Percentiles rank a stretch among this genome's conserved stretches.
phyloP scores from a whole-genome alignment of 2,113 vertebrate species.

The Hydrochoerus hydrochaeris region DNA sequence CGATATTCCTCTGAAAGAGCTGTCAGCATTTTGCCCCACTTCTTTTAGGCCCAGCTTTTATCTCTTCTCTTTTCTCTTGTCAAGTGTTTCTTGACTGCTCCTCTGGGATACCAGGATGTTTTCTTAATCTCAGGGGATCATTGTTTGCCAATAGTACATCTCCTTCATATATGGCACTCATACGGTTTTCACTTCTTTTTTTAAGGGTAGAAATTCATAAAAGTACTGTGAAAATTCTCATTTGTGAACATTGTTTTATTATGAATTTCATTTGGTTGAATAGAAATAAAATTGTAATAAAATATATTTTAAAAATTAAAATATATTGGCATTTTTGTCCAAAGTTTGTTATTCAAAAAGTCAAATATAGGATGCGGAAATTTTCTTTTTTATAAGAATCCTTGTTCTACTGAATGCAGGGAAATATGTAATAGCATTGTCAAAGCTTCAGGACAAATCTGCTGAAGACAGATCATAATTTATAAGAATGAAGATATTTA shows the following conservation, averaged over 20 bases:
- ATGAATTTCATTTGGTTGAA: background rate
- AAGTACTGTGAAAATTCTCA: background rate
- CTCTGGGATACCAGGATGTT: background rate
- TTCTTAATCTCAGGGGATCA: background rate
- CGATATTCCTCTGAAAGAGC: background rate
- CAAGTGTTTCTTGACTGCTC: background rate
- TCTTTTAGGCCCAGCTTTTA: background rate
- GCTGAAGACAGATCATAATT: background rate
- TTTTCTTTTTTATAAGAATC: background rate
- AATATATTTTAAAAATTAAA: constrained; percentile 25
- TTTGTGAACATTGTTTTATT: background rate
- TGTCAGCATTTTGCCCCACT: background rate
- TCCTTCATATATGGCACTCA: background rate
- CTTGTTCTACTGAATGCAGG: background rate
- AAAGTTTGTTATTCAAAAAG: background rate
- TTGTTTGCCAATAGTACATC: background rate
- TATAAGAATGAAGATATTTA: background rate
- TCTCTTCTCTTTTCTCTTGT: background rate
- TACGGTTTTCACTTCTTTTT: background rate
- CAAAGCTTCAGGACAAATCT: background rate
- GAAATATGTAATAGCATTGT: background rate
- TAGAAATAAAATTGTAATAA: background rate
- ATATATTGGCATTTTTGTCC: background rate
- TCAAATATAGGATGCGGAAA: background rate
- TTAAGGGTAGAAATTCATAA: background rate